Evolutionary conservation across 1,140 invertebrate genomes (phyloP).

Genomic region (Sarcophaga peregrina): DNA sequence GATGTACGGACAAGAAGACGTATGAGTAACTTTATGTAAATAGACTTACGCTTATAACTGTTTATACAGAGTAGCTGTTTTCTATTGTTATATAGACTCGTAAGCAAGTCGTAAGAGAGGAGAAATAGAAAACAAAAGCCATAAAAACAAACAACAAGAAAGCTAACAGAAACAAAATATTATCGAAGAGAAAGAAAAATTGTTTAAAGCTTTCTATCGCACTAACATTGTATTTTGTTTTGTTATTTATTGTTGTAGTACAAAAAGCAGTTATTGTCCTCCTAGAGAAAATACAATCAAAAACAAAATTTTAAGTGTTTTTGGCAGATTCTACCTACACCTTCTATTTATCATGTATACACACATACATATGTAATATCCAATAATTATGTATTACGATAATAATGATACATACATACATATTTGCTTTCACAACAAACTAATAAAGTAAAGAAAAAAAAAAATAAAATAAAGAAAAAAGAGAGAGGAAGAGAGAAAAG

Average conservation of each 20-base stretch:
- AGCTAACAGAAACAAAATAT: no score
- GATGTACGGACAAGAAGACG: no score
- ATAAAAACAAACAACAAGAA: slow-evolving; percentile 14
- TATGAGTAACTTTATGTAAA: no score
- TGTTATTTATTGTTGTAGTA: background rate
- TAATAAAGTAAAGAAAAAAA: no score
- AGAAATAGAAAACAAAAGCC: slow-evolving; percentile 7
- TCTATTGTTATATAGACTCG: background rate
- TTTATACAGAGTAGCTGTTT: no score
- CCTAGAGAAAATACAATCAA: background rate
- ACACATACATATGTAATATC: no score
- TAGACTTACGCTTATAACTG: no score
- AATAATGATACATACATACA: no score
- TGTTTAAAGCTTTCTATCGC: no score
- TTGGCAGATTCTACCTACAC: slow-evolving; percentile 33
- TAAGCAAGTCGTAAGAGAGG: background rate
- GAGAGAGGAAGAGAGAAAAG: background rate
- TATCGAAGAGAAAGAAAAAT: slow-evolving; percentile 9
- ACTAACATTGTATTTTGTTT: no score
- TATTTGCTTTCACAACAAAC: no score
- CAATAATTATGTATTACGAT: background rate
- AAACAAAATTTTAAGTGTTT: slow-evolving; percentile 21
- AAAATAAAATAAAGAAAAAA: background rate
- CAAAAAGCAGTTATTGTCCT: background rate
- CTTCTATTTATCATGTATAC: background rate